Evolutionary conservation across 1,140 invertebrate species (phyloP), one percentile per base, ranked within the genome.

Genomic region (Drepana arcuata): DNA sequence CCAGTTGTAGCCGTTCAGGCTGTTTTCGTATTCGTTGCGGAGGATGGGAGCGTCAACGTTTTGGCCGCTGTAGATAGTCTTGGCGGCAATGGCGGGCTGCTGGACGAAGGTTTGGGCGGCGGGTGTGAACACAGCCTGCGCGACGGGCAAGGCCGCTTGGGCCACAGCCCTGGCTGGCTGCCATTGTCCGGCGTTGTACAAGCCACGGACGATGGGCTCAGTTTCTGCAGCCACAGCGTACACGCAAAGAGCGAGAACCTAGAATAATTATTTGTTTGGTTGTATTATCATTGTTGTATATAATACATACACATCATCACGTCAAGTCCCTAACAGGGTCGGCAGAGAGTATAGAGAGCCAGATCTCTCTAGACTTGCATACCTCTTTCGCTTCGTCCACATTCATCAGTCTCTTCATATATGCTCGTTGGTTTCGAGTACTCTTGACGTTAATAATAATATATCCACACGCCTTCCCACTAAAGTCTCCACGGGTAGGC

Each of bases 201-300:
- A 10, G 14, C 12, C n/a, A 11, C 10, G 18, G 9, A 18, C 16
- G 23, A 16, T 12, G 16, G 18, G 32, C 18, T 5, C 18, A 10
- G 24, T 15, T 0, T 50, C 49, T 1, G 46, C 50, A 25, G 15
- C 42, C 1, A 39, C 41, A 21, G 37, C 47, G 26, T 35, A 44
- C 28, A 57, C 54, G 42, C 31, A 52, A 6, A 49, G 27, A 16
- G 47, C 44, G 11, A 59, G 33, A 12, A 59, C 41, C 55, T 59
- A 10, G n/a, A 26, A 26, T 4, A 21, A 21, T 5, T 9, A 21
- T 5, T 21, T 21, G 4, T 21, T 21, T 5, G 9, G 9, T 21
- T 4, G 9, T 21, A 21, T 21, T 5, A 4, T 5, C 9, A 21
- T 21, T 21, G 4, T 21, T 21, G 18, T 5, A 21, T 9, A 21